Evolutionary conservation across 2,113 vertebrate genomes (phyloP).

Genomic region (Montifringilla adamsi): DNA sequence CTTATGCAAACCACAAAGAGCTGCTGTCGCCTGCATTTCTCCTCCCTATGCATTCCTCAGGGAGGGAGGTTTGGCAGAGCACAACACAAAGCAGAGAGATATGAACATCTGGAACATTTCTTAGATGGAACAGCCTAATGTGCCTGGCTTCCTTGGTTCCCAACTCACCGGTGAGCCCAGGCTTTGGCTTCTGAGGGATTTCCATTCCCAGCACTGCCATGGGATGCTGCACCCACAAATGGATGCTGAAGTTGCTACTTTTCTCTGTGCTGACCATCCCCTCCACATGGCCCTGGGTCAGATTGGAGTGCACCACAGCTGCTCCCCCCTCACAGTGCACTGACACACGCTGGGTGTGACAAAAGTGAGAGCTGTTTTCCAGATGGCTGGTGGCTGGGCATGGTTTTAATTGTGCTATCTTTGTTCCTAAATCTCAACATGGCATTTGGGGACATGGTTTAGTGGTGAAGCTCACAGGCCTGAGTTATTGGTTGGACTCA

Average conservation of each 20-base stretch:
- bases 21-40: neutral
- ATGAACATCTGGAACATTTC: neutral
- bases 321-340: neutral
- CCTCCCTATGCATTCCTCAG: neutral
- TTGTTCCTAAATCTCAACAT: neutral
- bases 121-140: neutral
- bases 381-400: neutral
- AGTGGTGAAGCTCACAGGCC: neutral
- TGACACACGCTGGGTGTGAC: neutral
- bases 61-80: neutral
- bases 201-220: neutral
- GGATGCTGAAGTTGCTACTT: neutral
- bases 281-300: neutral
- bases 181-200: neutral
- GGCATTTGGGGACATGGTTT: neutral
- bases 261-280: neutral
- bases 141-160: neutral
- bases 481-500: neutral
- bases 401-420: neutral
- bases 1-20: neutral
- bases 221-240: neutral
- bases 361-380: neutral
- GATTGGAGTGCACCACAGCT: accelerated
- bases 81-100: neutral
- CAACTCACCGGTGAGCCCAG: neutral